These are phyloP conservation scores for Linurgus olivaceus DNA, from an alignment of 2,797 vertebrate species.

Conservation along the genomic window DNA sequence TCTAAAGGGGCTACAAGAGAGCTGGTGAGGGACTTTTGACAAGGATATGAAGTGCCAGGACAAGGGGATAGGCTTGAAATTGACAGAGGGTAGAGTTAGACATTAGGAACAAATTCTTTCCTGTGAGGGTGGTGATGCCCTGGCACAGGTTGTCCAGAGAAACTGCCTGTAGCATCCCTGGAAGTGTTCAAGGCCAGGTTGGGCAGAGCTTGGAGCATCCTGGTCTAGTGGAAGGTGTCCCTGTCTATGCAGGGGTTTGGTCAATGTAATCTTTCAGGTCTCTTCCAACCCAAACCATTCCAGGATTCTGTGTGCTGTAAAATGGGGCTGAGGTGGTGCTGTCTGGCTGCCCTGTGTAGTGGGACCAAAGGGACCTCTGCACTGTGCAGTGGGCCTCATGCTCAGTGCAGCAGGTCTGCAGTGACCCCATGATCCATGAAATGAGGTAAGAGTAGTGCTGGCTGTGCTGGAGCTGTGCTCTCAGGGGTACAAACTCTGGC, in stretches of 20 bases:
- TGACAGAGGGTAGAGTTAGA: not conserved
- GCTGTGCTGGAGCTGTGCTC: not conserved
- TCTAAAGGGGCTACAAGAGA: not conserved
- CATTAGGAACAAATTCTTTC: not conserved
- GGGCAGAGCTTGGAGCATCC: not conserved
- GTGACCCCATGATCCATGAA: fast-evolving
- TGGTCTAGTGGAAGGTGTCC: not conserved
- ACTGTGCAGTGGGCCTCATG: no score
- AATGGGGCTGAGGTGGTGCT: not conserved
- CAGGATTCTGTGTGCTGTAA: not conserved
- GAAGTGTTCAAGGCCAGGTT: not conserved
- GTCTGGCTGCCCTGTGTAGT: not conserved
- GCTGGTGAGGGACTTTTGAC: not conserved
- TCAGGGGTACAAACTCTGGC: not conserved
- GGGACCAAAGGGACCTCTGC: not conserved
- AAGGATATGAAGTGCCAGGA: not conserved
- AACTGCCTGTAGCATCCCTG: not conserved
- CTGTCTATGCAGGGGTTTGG: not conserved
- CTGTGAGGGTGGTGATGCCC: not conserved
- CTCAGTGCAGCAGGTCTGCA: not conserved
- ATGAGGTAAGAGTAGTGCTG: not conserved
- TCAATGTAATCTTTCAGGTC: not conserved
- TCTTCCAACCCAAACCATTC: not conserved
- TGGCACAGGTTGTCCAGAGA: not conserved
- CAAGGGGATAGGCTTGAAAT: not conserved